These are phyloP conservation scores for Chamaea fasciata DNA, from an alignment of 2,113 vertebrate genomes.

Conservation along the genomic window DNA sequence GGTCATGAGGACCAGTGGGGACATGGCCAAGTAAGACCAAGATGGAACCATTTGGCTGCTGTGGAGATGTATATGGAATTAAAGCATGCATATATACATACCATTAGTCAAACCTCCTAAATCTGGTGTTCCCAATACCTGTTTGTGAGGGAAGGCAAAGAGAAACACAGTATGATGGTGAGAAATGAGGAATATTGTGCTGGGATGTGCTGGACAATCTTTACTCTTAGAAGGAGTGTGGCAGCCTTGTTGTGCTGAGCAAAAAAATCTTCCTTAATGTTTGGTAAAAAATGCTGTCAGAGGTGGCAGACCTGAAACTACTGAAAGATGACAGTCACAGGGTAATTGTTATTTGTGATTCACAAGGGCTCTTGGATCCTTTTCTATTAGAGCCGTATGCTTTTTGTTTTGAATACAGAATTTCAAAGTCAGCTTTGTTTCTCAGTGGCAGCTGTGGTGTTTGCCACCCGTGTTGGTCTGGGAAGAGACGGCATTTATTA, in stretches of 20 bases:
- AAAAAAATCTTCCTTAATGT: neutral
- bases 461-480: neutral
- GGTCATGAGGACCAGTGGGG: neutral
- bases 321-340: neutral
- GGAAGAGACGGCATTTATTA: neutral
- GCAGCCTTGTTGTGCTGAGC: neutral
- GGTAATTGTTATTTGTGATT: neutral
- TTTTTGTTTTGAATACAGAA: neutral
- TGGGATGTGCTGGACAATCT: neutral
- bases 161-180: neutral
- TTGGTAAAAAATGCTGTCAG: neutral
- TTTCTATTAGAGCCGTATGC: neutral
- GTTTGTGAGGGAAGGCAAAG: neutral
- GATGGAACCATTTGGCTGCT: neutral
- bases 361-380: neutral
- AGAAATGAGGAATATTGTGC: neutral
- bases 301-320: neutral
- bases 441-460: neutral
- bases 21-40: neutral
- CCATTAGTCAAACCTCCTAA: neutral
- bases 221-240: neutral
- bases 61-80: neutral
- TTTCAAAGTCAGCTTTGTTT: conserved; percentile 28
- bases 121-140: neutral
- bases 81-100: neutral